Evolutionary conservation across 2,888 invertebrate genomes (phyloP), one percentile per base, ranked within the genome.

Genomic region (Pterostichus niger): DNA sequence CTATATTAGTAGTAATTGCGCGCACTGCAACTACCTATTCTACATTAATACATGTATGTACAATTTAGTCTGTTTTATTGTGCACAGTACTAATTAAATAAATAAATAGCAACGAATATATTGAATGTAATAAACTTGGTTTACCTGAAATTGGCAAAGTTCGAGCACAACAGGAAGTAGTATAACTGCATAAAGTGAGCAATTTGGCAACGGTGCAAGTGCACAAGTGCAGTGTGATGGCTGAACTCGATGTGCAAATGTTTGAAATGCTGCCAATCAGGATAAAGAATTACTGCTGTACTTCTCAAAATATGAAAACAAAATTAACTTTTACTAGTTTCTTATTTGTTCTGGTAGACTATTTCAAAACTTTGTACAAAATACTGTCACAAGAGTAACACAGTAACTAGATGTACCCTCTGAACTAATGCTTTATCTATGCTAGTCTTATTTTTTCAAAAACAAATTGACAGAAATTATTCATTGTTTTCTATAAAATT

Each of bases 1-100:
- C 77, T 77, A 77, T 77, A 77, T 77, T 77, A 35, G 77, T 56
- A 77, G 52, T 52, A 54, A 17, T 75, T 31, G 52, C 15, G 31
- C 52, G 6, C 75, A 75, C 11, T 40, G 40, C 49, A 2, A 13
- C 17, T 15, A 56, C 31, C 15, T 56, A 56, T n/a, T n/a, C n/a
- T n/a, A n/a, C n/a, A n/a, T n/a, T n/a, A n/a, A n/a, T n/a, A n/a
- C n/a, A n/a, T n/a, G n/a, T n/a, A 24, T 24, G 24, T 24, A 24
- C 24, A 24, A 24, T 24, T 24, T 24, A 24, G 24, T 24, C 3
- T 2, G 24, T n/a, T n/a, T n/a, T n/a, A n/a, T n/a, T n/a, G n/a
- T n/a, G n/a, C n/a, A n/a, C n/a, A n/a, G n/a, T n/a, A n/a, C n/a
- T n/a, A n/a, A n/a, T n/a, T n/a, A n/a, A n/a, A n/a, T n/a, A n/a